These are phyloP conservation scores for Brevipalpus yothersi DNA, from an alignment of 1,140 invertebrate species.

Conservation along the genomic window DNA sequence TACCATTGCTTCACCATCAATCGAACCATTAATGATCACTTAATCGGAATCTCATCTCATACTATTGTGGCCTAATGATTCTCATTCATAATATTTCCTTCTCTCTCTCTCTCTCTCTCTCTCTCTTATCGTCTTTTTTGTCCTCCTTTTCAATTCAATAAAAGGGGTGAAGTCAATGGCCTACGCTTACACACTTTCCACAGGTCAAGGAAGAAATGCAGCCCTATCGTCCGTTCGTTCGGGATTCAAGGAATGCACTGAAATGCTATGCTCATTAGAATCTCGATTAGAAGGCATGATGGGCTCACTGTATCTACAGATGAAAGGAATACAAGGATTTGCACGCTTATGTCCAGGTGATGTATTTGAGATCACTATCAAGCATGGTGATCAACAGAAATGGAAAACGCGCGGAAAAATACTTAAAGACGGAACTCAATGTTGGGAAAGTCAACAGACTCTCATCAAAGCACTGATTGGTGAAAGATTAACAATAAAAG, in stretches of 20 bases:
- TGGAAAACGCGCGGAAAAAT: constrained; percentile 32
- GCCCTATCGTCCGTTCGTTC: constrained; percentile 27
- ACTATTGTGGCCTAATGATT: too few species aligned
- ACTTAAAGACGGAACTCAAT: constrained; percentile 27
- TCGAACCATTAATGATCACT: neutral
- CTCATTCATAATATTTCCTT: neutral
- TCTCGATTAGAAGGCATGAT: constrained; percentile 27
- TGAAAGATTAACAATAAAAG: constrained; percentile 30
- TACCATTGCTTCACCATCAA: neutral
- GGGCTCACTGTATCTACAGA: constrained; percentile 27
- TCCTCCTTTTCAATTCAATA: neutral
- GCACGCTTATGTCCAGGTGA: constrained; percentile 33
- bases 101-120: neutral
- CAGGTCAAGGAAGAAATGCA: constrained; percentile 22
- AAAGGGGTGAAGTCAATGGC: constrained; percentile 25
- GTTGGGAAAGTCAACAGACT: constrained; percentile 26
- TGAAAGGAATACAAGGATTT: constrained; percentile 28
- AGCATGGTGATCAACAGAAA: constrained; percentile 30
- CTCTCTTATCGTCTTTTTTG: neutral
- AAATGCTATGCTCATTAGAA: constrained; percentile 28
- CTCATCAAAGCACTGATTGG: constrained; percentile 28
- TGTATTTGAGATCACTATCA: constrained; percentile 32
- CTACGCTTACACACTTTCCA: constrained; percentile 23
- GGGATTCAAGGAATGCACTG: constrained; percentile 27
- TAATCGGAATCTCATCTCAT: too few species aligned